These are phyloP conservation scores for Drosophila nasuta DNA, from an alignment of 1,140 invertebrate genomes.

Conservation along the genomic window DNA sequence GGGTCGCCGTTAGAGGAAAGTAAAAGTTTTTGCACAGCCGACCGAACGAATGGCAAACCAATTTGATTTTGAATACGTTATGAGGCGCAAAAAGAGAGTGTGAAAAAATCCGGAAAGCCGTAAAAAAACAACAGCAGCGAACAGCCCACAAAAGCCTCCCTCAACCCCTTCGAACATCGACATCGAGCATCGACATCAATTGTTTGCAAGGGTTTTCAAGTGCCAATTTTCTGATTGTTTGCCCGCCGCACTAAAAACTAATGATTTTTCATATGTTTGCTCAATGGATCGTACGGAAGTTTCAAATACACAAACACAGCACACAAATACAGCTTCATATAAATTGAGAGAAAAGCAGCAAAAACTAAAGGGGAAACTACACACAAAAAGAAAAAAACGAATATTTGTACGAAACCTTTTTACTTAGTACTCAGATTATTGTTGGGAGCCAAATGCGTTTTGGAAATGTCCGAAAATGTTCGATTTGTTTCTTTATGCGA, in stretches of 20 bases:
- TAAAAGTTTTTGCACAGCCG: conserved; percentile 66
- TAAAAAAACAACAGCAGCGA: conserved; percentile 48
- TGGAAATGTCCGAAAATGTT: conserved; percentile 1
- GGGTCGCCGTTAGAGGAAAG: conserved; percentile 53
- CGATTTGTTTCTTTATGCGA: not conserved
- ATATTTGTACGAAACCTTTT: conserved; percentile 14
- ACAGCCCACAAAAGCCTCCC: conserved; percentile 52
- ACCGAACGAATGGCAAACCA: conserved; percentile 67
- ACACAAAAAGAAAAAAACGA: not conserved
- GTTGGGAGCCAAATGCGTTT: conserved; percentile 14
- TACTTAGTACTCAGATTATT: conserved; percentile 26
- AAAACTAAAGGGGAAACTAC: conserved; percentile 7
- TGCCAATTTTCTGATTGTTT: conserved; percentile 82
- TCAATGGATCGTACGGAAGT: conserved; percentile 68
- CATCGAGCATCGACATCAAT: conserved; percentile 40
- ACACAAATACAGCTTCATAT: conserved; percentile 49
- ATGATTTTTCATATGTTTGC: conserved; percentile 83
- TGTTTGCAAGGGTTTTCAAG: conserved; percentile 64
- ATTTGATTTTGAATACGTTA: conserved; percentile 83
- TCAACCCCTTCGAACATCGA: conserved; percentile 27
- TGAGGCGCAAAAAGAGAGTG: conserved; percentile 79
- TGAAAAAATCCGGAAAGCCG: conserved; percentile 76
- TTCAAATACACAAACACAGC: not conserved
- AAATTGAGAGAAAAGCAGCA: conserved; percentile 42
- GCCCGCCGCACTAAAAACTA: conserved; percentile 79